Evolutionary conservation across 2,113 vertebrate genomes (phyloP), one percentile per base, ranked within the genome.

Genomic region (Xenopus laevis): DNA sequence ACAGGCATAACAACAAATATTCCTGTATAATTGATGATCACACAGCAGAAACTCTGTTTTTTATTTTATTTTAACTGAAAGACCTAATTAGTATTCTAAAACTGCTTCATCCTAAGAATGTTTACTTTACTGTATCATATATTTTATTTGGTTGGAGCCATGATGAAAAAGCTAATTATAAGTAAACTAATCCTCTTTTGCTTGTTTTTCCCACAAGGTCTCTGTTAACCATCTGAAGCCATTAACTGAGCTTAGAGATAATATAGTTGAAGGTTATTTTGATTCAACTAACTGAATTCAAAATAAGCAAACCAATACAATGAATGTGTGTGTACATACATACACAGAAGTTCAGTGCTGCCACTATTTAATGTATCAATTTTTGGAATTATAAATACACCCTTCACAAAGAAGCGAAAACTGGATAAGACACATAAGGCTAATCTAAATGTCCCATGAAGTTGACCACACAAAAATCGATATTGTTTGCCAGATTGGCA

Each of bases 221-320:
- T 1, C 77, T 63, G 77, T 66, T 72, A 66, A 71, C 50, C 1
- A 21, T 71, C 73, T 75, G 73, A 68, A 75, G 68, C 73, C 65
- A 75, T 75, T 75, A 75, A 68, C 73, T 69, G 23, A 63, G 73
- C 73, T 75, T 75, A 68, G 18, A 53, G 73, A 75, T 69, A 69
- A 75, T 75, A 23, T 62, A 40, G 65, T 62, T 68, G 65, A 75
- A 75, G 65, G 58, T 68, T 69, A 75, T 63, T 68, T 57, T 68
- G 58, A 63, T 45, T 62, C 4, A 75, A 62, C 10, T 27, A 2
- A n/a, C 15, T 65, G 13, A 65, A 18, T 44, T 40, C 40, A 46
- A 46, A 20, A 20, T 33, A 65, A 45, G 40, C 18, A 46, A 65
- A 46, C 6, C 5, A n/a, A 46, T n/a, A 13, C 17, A 65, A 65